Evolutionary conservation across 2,888 invertebrate genomes (phyloP), one percentile per base, ranked within the genome.

Genomic region (Xestoiulus laeticollis): DNA sequence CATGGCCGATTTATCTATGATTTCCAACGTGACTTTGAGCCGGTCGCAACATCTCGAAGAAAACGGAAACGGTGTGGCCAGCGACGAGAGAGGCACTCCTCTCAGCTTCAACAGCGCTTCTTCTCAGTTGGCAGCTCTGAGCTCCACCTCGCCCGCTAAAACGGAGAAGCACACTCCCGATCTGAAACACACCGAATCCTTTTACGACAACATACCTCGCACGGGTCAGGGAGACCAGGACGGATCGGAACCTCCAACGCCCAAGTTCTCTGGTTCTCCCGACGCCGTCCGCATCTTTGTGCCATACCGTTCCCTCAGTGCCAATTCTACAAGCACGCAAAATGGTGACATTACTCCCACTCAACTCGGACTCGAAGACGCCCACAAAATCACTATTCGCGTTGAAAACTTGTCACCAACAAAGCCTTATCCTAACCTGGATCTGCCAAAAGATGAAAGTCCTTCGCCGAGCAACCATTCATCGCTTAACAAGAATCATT

Each of bases 201-300:
- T 88, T 30, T 88, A 87, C 43, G 87, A 87, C 48, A 48, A 86
- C 22, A 84, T 87, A 26, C 82, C 86, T 38, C 33, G 85, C 53
- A 26, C 68, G 85, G 87, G 85, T 48, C 44, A 78, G 33, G 78
- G 87, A 33, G 53, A 87, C 78, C 43, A 88, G 82, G 44, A 85
- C 30, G 59, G 86, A 78, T 78, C 88, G 82, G 89, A 89, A 48
- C 87, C 89, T 33, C 88, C 88, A 33, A 89, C 89, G 33, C 89
- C 89, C 38, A 89, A 88, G 85, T 89, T 88, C 85, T 68, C 86
- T 44, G 87, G 89, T 87, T 90, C 90, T 14, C 90, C 95, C 85
- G 96, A 96, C 91, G 94, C 96, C 85, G 94, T 96, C 86, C 93
- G 96, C 89, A 96, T 96, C 89, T 96, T 96, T 92, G 96, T 96